These are phyloP conservation scores for Agrotis puta DNA, from an alignment of 2,888 invertebrate species.

Conservation along the genomic window DNA sequence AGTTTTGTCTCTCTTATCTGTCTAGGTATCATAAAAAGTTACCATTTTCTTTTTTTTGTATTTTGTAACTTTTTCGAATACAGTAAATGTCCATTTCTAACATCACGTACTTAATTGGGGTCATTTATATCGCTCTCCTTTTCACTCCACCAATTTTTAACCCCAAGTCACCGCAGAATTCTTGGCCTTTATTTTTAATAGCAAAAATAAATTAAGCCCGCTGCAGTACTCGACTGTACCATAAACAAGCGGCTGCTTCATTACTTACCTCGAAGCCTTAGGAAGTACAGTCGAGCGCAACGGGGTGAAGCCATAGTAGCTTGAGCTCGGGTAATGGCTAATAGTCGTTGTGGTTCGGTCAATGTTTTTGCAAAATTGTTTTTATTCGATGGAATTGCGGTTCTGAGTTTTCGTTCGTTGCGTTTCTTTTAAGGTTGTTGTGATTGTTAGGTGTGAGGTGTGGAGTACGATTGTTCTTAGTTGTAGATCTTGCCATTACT, in stretches of 20 bases:
- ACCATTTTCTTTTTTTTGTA: no score
- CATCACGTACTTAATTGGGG: background rate
- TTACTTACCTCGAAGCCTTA: conserved; percentile 77
- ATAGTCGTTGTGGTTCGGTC: conserved; percentile 57
- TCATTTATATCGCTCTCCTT: background rate
- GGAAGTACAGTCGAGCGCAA: conserved; percentile 64
- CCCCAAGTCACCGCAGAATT: conserved; percentile 33
- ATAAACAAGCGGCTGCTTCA: conserved; percentile 66
- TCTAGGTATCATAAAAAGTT: no score
- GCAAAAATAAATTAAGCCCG: conserved; percentile 56
- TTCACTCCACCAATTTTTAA: conserved; percentile 8
- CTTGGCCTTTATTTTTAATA: conserved; percentile 52
- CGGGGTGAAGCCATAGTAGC: conserved; percentile 75
- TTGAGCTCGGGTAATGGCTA: conserved; percentile 61
- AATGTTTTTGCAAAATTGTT: conserved; percentile 65
- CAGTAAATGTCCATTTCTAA: background rate
- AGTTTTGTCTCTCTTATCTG: no score
- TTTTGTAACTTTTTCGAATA: no score
- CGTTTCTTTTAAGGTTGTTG: conserved; percentile 15
- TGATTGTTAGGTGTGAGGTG: conserved; percentile 20
- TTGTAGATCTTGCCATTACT: background rate
- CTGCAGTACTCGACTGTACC: conserved; percentile 60
- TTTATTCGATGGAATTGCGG: conserved; percentile 49
- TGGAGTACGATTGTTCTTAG: background rate
- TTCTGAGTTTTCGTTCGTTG: conserved; percentile 31